Percentiles rank a stretch among this genome's conserved stretches.
phyloP scores from a whole-genome alignment of 2,888 invertebrate genomes.

The Glaucopsyche alexis region DNA sequence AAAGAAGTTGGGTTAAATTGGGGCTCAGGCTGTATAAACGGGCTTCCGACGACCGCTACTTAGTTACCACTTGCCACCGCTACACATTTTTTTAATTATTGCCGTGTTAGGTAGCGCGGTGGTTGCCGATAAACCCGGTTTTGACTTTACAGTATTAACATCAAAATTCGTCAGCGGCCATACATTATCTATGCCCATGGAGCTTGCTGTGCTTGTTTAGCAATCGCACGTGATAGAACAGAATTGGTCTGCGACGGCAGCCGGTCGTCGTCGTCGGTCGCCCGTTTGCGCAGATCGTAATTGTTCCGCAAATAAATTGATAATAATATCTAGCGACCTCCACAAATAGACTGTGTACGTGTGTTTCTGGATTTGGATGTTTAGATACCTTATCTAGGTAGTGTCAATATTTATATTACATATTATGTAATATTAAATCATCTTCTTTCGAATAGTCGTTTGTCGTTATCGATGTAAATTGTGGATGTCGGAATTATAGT shows the following conservation, averaged over 20 bases:
- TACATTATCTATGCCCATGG: too few relatives aligned
- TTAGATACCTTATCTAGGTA: background rate
- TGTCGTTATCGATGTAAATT: background rate
- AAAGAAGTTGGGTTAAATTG: too few relatives aligned
- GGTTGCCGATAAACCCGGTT: too few relatives aligned
- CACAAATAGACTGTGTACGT: background rate
- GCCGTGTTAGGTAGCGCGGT: too few relatives aligned
- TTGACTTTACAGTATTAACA: background rate
- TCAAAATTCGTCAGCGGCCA: too few relatives aligned
- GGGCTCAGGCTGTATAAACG: background rate
- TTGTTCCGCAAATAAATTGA: slow-evolving; percentile 10
- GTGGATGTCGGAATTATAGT: background rate
- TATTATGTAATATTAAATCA: background rate
- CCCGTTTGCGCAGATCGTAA: background rate
- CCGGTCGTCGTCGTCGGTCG: background rate
- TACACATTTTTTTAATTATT: too few relatives aligned
- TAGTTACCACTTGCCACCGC: background rate
- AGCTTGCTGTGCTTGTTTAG: too few relatives aligned
- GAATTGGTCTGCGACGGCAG: too few relatives aligned
- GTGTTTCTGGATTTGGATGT: background rate
- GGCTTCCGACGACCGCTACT: background rate
- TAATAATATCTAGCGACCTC: background rate
- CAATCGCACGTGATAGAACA: too few relatives aligned
- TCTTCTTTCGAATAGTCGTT: background rate
- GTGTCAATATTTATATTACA: background rate